phyloP scores from a whole-genome alignment of 2,888 invertebrate species.

The Tetheella fluctuosa region DNA sequence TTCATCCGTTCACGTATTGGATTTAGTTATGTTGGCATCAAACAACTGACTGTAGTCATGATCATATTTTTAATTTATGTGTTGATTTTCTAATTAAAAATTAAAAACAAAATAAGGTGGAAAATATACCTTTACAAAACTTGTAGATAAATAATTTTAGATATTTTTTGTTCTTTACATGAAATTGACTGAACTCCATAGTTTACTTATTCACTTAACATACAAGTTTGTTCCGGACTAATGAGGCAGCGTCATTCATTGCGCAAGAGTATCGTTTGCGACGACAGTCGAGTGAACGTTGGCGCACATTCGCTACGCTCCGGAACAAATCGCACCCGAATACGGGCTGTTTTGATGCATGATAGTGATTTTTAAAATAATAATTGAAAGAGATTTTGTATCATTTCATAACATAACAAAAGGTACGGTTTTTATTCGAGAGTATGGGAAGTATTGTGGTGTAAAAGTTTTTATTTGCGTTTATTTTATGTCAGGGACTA shows the following conservation, averaged over 20 bases:
- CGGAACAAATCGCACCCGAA: constrained; percentile 76
- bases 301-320: constrained; percentile 70
- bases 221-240: constrained; percentile 72
- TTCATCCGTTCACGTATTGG: too few species aligned
- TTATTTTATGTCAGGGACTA: neutral
- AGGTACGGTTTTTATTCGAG: neutral
- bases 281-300: constrained; percentile 55
- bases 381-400: constrained; percentile 39
- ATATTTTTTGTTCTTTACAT: too few species aligned
- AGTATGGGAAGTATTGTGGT: constrained; percentile 1
- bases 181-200: constrained; percentile 38
- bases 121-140: too few species aligned
- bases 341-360: constrained; percentile 59
- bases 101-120: too few species aligned
- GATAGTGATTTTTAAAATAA: constrained; percentile 57
- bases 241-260: constrained; percentile 68
- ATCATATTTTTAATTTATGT: too few species aligned
- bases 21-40: too few species aligned
- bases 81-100: too few species aligned
- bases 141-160: too few species aligned
- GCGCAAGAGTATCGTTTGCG: constrained; percentile 66
- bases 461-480: neutral
- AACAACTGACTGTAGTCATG: too few species aligned
- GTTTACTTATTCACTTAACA: constrained; percentile 34
- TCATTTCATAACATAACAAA: constrained; percentile 15